Evolutionary conservation across 2,797 vertebrate species (phyloP).

Genomic region (Diglossa cyanea): DNA sequence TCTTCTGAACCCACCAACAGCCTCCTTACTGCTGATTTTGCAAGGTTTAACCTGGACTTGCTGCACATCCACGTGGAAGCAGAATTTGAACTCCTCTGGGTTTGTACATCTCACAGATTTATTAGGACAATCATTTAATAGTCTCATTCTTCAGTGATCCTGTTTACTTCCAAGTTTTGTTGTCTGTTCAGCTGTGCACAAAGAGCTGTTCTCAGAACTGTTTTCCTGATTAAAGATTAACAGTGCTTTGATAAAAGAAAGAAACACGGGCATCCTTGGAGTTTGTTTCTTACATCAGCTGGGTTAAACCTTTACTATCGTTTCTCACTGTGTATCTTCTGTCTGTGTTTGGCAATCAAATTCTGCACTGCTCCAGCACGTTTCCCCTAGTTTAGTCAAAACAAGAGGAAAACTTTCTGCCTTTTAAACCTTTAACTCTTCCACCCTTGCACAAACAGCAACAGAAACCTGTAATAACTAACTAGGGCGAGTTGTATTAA

Average conservation of each 20-base stretch:
- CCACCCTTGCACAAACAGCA: constrained; percentile 24
- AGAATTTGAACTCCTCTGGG: constrained; percentile 56
- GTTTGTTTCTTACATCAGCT: constrained; percentile 40
- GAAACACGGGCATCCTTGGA: constrained; percentile 49
- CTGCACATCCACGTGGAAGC: constrained; percentile 51
- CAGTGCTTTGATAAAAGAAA: background rate
- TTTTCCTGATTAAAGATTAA: constrained; percentile 56
- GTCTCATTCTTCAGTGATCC: background rate
- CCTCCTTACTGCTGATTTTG: constrained; percentile 31
- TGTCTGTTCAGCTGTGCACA: background rate
- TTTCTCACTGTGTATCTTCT: constrained; percentile 50
- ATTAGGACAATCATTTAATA: constrained; percentile 43
- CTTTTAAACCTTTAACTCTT: constrained; percentile 32
- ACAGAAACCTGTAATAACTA: constrained; percentile 11
- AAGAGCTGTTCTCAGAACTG: constrained; percentile 28
- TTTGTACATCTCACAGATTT: constrained; percentile 9
- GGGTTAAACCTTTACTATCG: constrained; percentile 46
- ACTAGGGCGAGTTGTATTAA: background rate
- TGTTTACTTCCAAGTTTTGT: constrained; percentile 7
- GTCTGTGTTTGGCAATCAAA: constrained; percentile 30
- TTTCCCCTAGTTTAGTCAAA: constrained; percentile 27
- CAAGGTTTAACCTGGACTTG: constrained; percentile 1
- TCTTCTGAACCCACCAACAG: background rate
- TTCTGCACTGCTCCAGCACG: constrained; percentile 19
- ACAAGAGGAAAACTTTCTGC: constrained; percentile 55